A percentile compares a stretch with the other conserved stretches of the same genome.
phyloP scores from a whole-genome alignment of 1,140 invertebrate genomes.

The Drosophila lini region DNA sequence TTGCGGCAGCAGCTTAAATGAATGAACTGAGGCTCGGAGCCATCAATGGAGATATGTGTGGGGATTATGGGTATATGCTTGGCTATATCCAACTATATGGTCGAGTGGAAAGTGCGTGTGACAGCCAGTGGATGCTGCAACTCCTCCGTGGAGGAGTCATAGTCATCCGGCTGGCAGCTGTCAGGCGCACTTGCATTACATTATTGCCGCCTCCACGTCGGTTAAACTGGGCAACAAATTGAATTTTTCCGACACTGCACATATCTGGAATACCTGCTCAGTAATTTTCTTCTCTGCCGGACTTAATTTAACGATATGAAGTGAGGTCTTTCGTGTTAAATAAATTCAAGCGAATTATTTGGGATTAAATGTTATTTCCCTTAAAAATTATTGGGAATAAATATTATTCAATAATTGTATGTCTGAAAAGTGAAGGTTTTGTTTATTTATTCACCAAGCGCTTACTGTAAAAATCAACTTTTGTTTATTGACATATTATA shows the following conservation, averaged over 20 bases:
- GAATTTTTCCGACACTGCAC: background rate
- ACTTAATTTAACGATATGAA: background rate
- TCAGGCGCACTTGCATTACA: conserved; percentile 70
- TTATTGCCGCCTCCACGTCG: conserved; percentile 43
- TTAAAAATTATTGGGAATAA: background rate
- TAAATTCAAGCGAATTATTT: background rate
- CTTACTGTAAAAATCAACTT: background rate
- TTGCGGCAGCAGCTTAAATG: conserved; percentile 56
- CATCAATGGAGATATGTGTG: conserved; percentile 36
- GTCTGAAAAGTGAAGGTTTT: background rate
- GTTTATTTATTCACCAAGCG: background rate
- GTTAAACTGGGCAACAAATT: conserved; percentile 56
- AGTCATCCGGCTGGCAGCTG: conserved; percentile 58
- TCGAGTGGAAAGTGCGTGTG: conserved; percentile 57
- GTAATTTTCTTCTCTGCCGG: background rate
- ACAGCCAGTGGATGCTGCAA: conserved; percentile 36
- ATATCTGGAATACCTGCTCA: conserved; percentile 7
- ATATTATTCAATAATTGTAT: background rate
- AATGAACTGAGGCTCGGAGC: conserved; percentile 42
- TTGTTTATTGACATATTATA: conserved; percentile 8
- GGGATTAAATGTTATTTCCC: background rate
- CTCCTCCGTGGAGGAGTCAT: conserved; percentile 51
- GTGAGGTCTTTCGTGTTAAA: background rate
- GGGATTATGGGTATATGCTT: conserved; percentile 3
- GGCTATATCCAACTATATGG: conserved; percentile 15